Evolutionary conservation across 2,888 invertebrate genomes (phyloP).

Genomic region (Trichogramma dendrolimi): DNA sequence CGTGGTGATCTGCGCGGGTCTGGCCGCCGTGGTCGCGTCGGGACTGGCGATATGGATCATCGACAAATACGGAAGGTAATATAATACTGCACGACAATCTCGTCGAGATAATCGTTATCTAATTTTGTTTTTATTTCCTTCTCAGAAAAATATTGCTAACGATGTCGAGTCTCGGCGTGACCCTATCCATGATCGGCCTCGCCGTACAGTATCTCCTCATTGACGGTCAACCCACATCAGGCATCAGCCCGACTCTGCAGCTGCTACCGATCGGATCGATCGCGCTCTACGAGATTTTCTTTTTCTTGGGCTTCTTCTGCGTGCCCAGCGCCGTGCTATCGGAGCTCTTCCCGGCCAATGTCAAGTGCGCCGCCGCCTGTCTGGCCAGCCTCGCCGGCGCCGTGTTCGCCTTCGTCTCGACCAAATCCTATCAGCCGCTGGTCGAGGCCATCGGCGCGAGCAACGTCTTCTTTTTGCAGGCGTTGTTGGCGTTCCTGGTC

Average conservation of each 20-base stretch:
- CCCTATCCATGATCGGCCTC: conserved; percentile 26
- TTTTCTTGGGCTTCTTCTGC: conserved; percentile 27
- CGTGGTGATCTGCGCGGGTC: conserved; percentile 38
- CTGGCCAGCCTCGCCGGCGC: conserved; percentile 32
- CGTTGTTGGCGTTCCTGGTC: conserved; percentile 23
- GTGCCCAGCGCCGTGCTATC: conserved; percentile 38
- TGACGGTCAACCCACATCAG: neutral
- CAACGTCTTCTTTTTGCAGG: conserved; percentile 38
- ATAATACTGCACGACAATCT: neutral
- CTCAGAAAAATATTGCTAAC: conserved; percentile 32
- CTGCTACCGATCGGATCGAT: neutral
- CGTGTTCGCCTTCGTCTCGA: conserved; percentile 35
- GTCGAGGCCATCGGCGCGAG: conserved; percentile 31
- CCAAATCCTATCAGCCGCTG: conserved; percentile 36
- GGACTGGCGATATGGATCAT: conserved; percentile 35
- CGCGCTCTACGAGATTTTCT: neutral
- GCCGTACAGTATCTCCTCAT: neutral
- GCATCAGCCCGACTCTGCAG: neutral
- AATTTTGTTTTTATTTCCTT: conserved; percentile 1
- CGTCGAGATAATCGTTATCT: neutral
- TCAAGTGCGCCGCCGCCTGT: conserved; percentile 37
- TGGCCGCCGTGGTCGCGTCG: conserved; percentile 34
- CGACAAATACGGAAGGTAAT: conserved; percentile 38
- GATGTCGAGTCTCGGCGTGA: conserved; percentile 36
- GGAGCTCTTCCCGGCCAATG: conserved; percentile 37